Percentiles rank a stretch among this genome's conserved stretches.
These are phyloP conservation scores for Lonchura striata DNA, from an alignment of 2,113 vertebrate species.

Conservation along the genomic window DNA sequence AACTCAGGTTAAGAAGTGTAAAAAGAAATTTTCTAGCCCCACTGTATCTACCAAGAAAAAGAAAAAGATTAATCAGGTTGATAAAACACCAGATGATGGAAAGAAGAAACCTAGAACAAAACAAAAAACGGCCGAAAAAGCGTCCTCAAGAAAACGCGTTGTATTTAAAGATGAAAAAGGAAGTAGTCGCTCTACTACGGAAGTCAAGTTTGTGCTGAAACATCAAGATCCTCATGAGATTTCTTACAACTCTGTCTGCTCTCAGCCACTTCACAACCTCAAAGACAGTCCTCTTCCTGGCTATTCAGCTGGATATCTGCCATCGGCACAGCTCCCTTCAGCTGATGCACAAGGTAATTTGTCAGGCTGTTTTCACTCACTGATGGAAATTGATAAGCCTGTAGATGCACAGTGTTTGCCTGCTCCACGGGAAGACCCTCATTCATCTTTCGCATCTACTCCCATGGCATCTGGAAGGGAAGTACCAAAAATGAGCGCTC, in stretches of 20 bases:
- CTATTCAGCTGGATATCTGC: constrained; percentile 68
- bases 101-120: constrained; percentile 74
- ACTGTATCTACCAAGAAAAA: constrained; percentile 74
- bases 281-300: constrained; percentile 66
- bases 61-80: constrained; percentile 72
- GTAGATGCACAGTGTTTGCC: constrained; percentile 57
- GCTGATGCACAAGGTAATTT: constrained; percentile 61
- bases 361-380: constrained; percentile 66
- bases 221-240: constrained; percentile 59
- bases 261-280: constrained; percentile 66
- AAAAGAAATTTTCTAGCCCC: constrained; percentile 70
- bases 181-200: constrained; percentile 26
- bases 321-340: constrained; percentile 71
- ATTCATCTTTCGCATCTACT: constrained; percentile 51
- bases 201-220: constrained; percentile 64
- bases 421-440: constrained; percentile 60
- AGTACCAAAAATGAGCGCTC: constrained; percentile 72
- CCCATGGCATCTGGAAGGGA: constrained; percentile 58
- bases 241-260: constrained; percentile 46
- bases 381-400: constrained; percentile 72
- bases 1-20: constrained; percentile 77
- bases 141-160: constrained; percentile 63
- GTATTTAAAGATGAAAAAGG: constrained; percentile 73
- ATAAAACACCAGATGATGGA: constrained; percentile 64
- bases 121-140: constrained; percentile 68